Conservation (phyloP, 2,797 vertebrate species). For the Babyrousa celebensis region DNA sequence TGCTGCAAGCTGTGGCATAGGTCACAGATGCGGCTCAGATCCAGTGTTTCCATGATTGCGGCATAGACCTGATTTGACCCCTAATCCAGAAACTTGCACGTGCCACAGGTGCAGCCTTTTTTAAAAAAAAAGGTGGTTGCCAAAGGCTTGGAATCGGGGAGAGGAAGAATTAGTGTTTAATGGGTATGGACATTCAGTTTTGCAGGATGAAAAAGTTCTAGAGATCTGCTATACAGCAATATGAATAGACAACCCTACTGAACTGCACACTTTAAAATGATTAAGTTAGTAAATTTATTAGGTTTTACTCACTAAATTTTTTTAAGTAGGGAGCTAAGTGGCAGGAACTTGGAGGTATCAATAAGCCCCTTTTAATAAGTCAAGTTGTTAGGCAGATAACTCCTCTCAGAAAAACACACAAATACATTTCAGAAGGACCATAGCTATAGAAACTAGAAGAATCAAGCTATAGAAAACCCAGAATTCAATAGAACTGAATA, state of each 20-base stretch:
- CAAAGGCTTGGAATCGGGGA: not conserved
- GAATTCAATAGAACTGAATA: not conserved
- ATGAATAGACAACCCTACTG: not conserved
- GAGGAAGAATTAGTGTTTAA: not conserved
- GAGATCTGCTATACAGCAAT: not conserved
- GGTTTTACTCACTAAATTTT: no score
- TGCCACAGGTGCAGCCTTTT: no score
- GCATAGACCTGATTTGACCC: no score
- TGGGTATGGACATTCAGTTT: not conserved
- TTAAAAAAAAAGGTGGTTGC: no score
- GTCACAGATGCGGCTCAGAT: no score
- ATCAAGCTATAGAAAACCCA: not conserved
- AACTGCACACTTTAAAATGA: not conserved
- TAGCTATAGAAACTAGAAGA: not conserved
- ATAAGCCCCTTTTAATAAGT: no score
- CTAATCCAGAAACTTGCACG: no score
- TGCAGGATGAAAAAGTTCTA: not conserved
- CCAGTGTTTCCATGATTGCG: no score
- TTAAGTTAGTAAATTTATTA: not conserved
- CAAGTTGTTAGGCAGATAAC: not conserved
- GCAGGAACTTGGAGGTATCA: not conserved
- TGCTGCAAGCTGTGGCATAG: no score
- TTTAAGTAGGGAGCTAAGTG: not conserved
- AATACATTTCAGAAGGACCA: not conserved
- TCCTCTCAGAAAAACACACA: not conserved